These are phyloP conservation scores for Sacculina carcini DNA, from an alignment of 2,888 invertebrate genomes.

Conservation along the genomic window DNA sequence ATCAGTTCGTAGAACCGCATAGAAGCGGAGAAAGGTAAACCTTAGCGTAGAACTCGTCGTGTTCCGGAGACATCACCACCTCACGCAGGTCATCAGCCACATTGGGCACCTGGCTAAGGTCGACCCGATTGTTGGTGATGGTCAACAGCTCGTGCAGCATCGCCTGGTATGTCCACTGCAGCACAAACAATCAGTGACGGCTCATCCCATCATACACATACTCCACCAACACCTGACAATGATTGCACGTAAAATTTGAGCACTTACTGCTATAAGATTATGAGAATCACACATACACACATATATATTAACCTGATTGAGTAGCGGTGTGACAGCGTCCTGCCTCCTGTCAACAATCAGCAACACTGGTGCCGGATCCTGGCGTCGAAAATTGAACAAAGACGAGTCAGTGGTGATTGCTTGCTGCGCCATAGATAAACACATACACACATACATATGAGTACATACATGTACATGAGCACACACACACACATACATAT, in stretches of 20 bases:
- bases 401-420: constrained; percentile 61
- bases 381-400: constrained; percentile 27
- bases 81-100: constrained; percentile 69
- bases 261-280: background rate
- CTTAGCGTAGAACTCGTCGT: constrained; percentile 88
- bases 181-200: constrained; percentile 7
- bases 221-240: too few relatives aligned
- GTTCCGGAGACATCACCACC: constrained; percentile 75
- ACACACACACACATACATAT: too few relatives aligned
- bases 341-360: constrained; percentile 74
- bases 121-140: constrained; percentile 80
- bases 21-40: constrained; percentile 22
- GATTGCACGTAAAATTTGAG: constrained; percentile 7
- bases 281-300: background rate
- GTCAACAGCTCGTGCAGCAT: constrained; percentile 95
- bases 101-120: constrained; percentile 53
- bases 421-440: constrained; percentile 35
- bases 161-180: constrained; percentile 96
- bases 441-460: too few relatives aligned
- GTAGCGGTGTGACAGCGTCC: constrained; percentile 81
- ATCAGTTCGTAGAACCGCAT: constrained; percentile 1
- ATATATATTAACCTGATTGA: constrained; percentile 39
- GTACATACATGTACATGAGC: too few relatives aligned
- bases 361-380: constrained; percentile 41
- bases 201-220: background rate